Conservation (phyloP, 2,797 vertebrate species). For the Etheostoma perlongum region DNA sequence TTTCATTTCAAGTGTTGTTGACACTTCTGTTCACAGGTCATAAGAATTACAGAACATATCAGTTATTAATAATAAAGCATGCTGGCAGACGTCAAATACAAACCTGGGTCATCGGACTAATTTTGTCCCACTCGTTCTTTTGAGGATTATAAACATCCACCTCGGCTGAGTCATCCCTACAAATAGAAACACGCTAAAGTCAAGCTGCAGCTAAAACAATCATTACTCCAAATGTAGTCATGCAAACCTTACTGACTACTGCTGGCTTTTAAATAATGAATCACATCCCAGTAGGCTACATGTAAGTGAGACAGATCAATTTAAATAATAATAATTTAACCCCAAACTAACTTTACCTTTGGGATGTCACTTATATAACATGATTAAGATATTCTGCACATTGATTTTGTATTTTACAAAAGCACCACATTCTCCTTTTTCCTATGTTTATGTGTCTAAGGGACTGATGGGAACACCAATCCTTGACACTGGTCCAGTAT, state of each 20-base stretch:
- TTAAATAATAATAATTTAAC: background rate
- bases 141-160: conserved; percentile 94
- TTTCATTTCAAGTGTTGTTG: background rate
- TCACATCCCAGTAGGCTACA: background rate
- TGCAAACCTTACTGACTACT: background rate
- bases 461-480: too few species aligned
- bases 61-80: background rate
- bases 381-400: background rate
- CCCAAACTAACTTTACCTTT: background rate
- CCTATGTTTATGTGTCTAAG: too few species aligned
- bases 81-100: conserved; percentile 56
- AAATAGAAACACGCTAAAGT: conserved; percentile 55
- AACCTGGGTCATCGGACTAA: conserved; percentile 96
- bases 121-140: conserved; percentile 96
- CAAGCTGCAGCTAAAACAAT: conserved; percentile 24
- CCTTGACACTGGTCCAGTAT: too few species aligned
- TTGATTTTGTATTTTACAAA: background rate
- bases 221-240: background rate
- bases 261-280: background rate
- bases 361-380: background rate
- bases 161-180: conserved; percentile 95
- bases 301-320: background rate
- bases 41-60: conserved; percentile 7
- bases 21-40: background rate
- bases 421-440: background rate